Evolutionary conservation across 2,888 invertebrate genomes (phyloP), one percentile per base, ranked within the genome.

Genomic region (Harpagoxenus sublaevis): DNA sequence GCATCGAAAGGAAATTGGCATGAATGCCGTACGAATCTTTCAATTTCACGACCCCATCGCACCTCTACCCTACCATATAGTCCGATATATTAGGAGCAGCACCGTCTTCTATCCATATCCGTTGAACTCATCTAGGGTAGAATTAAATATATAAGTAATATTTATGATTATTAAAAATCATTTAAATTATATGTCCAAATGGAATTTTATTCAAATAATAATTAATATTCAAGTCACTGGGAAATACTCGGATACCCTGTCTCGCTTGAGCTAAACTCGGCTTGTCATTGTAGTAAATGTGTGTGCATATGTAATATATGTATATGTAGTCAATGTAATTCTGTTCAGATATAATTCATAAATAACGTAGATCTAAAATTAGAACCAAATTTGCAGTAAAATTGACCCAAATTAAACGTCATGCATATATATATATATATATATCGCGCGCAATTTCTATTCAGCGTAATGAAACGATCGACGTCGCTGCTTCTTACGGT

Each of bases 1-100:
- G 89, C 89, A 91, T 90, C 90, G 88, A 89, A 88, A 94, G 94
- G 94, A 94, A 95, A 94, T 94, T 95, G 95, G 88, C 93, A 92
- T 88, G 90, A 93, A 93, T 93, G 92, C 91, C 90, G 88, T 90
- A 91, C 88, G 89, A 93, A 91, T 94, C 94, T 94, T 94, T 94
- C 94, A 94, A 95, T 94, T 92, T 94, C 89, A 87, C 89, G 83
- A 89, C 92, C 92, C 91, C 89, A 88, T 88, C 85, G 84, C 83
- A 70, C 81, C 83, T 84, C 82, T 86, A 63, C 87, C 73, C 65
- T 71, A 66, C 74, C 77, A 70, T 15, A 15, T 5, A 45, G 84
- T 88, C 87, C 89, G 88, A 89, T 39, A 78, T 62, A 48, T 84
- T 86, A 84, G 77, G 60, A 70, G 70, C 68, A n/a, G 23, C 66